Evolutionary conservation across 2,888 invertebrate species (phyloP).

Genomic region (Agrochola lychnidis): DNA sequence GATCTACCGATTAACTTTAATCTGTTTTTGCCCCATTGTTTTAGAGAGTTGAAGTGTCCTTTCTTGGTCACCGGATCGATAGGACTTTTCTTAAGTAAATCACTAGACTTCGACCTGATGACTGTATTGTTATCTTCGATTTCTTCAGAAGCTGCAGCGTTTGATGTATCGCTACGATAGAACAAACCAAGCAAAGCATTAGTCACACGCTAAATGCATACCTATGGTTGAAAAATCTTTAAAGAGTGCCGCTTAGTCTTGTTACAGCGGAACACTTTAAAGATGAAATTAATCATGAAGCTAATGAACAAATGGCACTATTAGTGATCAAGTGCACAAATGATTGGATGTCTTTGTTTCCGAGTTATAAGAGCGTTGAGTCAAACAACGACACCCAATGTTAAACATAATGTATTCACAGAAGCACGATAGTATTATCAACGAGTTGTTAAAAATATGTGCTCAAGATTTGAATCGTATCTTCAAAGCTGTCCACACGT

Average conservation of each 20-base stretch:
- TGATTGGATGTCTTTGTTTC: constrained; percentile 83
- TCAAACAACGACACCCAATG: constrained; percentile 86
- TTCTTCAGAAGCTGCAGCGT: constrained; percentile 89
- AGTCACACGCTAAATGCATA: constrained; percentile 90
- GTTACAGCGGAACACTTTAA: constrained; percentile 84
- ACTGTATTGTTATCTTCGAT: constrained; percentile 89
- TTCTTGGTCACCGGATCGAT: constrained; percentile 89
- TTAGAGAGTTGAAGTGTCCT: constrained; percentile 95
- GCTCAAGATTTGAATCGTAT: constrained; percentile 82
- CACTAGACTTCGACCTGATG: constrained; percentile 94
- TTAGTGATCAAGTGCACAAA: constrained; percentile 89
- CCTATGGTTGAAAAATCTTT: constrained; percentile 81
- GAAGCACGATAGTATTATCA: constrained; percentile 87
- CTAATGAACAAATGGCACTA: constrained; percentile 89
- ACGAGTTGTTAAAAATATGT: constrained; percentile 86
- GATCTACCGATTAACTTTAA: constrained; percentile 93
- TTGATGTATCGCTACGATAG: constrained; percentile 89
- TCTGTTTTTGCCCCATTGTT: constrained; percentile 96
- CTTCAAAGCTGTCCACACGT: constrained; percentile 85
- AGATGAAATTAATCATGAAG: constrained; percentile 87
- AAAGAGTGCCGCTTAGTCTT: constrained; percentile 85
- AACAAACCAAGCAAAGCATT: constrained; percentile 91
- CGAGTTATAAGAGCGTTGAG: constrained; percentile 67
- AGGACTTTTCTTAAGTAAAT: constrained; percentile 93
- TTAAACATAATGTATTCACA: constrained; percentile 88